These are phyloP conservation scores for Alouatta palliata DNA, from an alignment of 2,113 vertebrate species.

Conservation along the genomic window DNA sequence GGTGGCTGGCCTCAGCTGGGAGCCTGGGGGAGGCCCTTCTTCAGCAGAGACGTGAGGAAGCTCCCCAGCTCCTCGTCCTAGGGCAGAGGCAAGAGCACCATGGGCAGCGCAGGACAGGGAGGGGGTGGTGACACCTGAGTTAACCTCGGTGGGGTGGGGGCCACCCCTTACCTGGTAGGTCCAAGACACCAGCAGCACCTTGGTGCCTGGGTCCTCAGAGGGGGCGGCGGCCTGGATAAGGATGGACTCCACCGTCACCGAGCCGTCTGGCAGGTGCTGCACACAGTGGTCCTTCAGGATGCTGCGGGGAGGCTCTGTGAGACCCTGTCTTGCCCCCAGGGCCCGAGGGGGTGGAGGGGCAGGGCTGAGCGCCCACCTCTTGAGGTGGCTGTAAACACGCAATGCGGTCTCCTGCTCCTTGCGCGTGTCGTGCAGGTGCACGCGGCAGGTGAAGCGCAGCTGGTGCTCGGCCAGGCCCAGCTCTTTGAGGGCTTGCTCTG, in stretches of 20 bases:
- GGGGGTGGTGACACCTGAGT: no score
- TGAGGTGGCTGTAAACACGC: constrained; percentile 93
- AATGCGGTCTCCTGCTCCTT: constrained; percentile 92
- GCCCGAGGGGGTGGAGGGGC: rapidly evolving
- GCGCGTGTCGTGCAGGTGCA: constrained; percentile 93
- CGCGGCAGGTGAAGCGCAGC: constrained; percentile 95
- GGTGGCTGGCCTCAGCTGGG: constrained; percentile 76
- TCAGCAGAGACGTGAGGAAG: constrained; percentile 92
- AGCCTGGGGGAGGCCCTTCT: constrained; percentile 93
- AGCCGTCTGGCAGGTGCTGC: constrained; percentile 96
- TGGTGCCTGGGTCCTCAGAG: constrained; percentile 91
- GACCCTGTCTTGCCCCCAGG: rapidly evolving
- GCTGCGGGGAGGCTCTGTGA: constrained; percentile 70
- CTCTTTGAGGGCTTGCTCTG: constrained; percentile 96
- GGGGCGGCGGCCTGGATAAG: constrained; percentile 95
- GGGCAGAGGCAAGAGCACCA: rapidly evolving
- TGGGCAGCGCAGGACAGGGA: rapidly evolving
- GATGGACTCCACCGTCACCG: constrained; percentile 97
- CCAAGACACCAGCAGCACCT: constrained; percentile 97
- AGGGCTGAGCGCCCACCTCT: constrained; percentile 82
- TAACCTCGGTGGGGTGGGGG: no score
- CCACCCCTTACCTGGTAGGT: constrained; percentile 92
- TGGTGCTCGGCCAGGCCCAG: constrained; percentile 95
- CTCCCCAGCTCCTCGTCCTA: constrained; percentile 98
- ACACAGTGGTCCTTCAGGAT: constrained; percentile 93